Evolutionary conservation across 2,888 invertebrate species (phyloP), one percentile per base, ranked within the genome.

Genomic region (Selenia dentaria): DNA sequence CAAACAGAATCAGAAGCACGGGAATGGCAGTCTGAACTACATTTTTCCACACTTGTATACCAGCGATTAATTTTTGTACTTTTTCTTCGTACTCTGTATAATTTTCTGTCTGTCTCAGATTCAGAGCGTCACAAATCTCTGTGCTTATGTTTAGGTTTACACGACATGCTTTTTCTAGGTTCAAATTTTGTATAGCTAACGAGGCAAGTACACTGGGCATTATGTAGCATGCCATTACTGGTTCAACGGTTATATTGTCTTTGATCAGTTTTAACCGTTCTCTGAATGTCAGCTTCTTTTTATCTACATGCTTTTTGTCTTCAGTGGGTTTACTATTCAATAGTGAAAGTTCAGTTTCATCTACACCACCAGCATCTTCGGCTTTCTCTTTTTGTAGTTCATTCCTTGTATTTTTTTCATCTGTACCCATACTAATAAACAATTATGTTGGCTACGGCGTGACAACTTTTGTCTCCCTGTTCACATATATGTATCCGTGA

Each of bases 31-130:
- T 96, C 71, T 96, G 96, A 1, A 97, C 86, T 24, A 96, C 92
- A 11, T 96, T 96, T 74, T 96, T 96, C 96, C 96, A 96, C 6
- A 95, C 94, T 58, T 94, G 94, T 91, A 96, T 94, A 11, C 93
- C 92, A 0, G 96, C 96, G 2, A 93, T 95, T 50, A 95, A 79
- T 54, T 92, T 93, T 71, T 95, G 95, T 0, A 95, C 94, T 38
- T 92, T 84, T 50, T 91, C 90, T 70, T 93, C 93, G 54, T 93
- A 90, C 20, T 83, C 72, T 6, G 79, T 86, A 51, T 89, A 91
- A 55, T 91, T 91, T 58, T 92, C 93, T 0, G 96, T 96, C 54
- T 95, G 92, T 56, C 96, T 91, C 12, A 92, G 86, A 22, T 94
- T 94, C 3, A 97, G 78, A 0, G 96, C 96, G 54, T 94, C 93